Evolutionary conservation across 2,797 vertebrate genomes (phyloP), one percentile per base, ranked within the genome.

Genomic region (Clarias fuscus): DNA sequence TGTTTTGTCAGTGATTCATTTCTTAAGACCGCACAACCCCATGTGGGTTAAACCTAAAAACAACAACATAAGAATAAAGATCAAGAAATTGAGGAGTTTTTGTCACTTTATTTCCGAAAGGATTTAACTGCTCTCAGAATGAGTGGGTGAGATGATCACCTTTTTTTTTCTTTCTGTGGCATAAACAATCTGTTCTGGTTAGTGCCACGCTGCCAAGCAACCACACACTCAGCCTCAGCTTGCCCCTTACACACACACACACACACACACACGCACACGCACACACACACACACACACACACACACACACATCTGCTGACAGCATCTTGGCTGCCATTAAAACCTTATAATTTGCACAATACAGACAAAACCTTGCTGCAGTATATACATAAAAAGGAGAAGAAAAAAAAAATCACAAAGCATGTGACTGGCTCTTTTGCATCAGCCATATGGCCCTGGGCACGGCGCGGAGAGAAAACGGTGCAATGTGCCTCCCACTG

Each of bases 381-480:
- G 77, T 75, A 76, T 83, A 37, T 53, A 53, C 0, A 13, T 37
- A 14, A 53, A 3, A 53, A 53, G 13, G 13, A 13, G 6, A 43
- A 43, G 7, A 8, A 43, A 8, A 43, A 30, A 43, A 84, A 14
- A 84, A 72, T 85, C 43, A 85, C 56, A 89, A 84, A 83, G 67
- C 8, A 22, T 61, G 37, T 53, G n/a, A 71, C 65, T 22, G 73
- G 27, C 85, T 8, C 33, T 83, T 76, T 85, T 83, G 82, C 59
- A 87, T 89, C 58, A 72, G 70, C 89, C 89, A 89, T 87, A 90
- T 89, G 89, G 86, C 87, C 40, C 58, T 18, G 70, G 77, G 84
- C 70, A 53, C 15, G 24, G 67, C 81, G 75, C 40, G 30, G 56
- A 80, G 59, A 80, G 83, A 88, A 14, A 76, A 84, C 73, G 43